Percentiles rank a stretch among this genome's conserved stretches.
Evolutionary conservation across 1,140 invertebrate species (phyloP).

Genomic region (Dinothrombium tinctorium): DNA sequence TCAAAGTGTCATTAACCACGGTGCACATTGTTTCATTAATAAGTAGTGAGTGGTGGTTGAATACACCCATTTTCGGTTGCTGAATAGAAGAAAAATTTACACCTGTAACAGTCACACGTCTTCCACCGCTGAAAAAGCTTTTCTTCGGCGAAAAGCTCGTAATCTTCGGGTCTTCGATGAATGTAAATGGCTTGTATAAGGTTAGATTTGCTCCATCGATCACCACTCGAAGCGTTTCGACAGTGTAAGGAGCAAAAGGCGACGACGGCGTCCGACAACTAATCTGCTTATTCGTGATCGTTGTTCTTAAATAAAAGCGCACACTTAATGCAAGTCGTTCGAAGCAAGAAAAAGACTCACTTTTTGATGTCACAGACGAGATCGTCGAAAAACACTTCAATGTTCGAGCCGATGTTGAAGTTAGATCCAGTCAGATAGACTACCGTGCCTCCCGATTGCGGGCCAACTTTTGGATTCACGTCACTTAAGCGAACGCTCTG

Average conservation of each 20-base stretch:
- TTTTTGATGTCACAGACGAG: slow-evolving; percentile 63
- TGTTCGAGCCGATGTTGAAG: slow-evolving; percentile 74
- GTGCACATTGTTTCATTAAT: slow-evolving; percentile 29
- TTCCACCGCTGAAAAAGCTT: slow-evolving; percentile 45
- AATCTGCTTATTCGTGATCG: slow-evolving; percentile 6
- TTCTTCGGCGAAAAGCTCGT: slow-evolving; percentile 19
- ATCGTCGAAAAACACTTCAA: slow-evolving; percentile 64
- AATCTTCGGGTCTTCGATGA: slow-evolving; percentile 74
- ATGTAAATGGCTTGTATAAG: slow-evolving; percentile 48
- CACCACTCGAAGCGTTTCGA: background rate
- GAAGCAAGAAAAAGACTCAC: no score
- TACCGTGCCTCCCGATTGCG: slow-evolving; percentile 75
- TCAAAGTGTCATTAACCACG: slow-evolving; percentile 62
- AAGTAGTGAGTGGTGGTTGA: slow-evolving; percentile 35
- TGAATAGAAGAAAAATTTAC: slow-evolving; percentile 73
- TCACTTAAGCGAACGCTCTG: slow-evolving; percentile 50
- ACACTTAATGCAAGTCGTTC: no score
- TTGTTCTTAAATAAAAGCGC: background rate
- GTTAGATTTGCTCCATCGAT: slow-evolving; percentile 50
- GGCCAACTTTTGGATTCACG: slow-evolving; percentile 60
- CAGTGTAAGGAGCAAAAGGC: background rate
- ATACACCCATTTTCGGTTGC: slow-evolving; percentile 60
- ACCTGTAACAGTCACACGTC: slow-evolving; percentile 74
- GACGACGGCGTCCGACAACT: slow-evolving; percentile 7
- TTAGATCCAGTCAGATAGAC: slow-evolving; percentile 69